Evolutionary conservation across 1,140 invertebrate genomes (phyloP).

Genomic region (Cataglyphis hispanica): DNA sequence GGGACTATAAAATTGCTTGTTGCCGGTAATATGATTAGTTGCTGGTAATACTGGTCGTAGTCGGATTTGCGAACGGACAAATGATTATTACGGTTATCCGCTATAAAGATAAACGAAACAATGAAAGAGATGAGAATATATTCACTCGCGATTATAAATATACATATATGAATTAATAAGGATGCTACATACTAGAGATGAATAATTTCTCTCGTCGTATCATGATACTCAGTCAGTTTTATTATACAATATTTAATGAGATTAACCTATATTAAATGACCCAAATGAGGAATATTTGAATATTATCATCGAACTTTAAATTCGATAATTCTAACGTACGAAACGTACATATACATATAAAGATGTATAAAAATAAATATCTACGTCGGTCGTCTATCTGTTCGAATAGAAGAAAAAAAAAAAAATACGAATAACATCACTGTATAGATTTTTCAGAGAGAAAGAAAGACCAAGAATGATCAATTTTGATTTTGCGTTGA

Average conservation of each 20-base stretch:
- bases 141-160: neutral
- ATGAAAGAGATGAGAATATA: no score
- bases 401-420: neutral
- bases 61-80: slow-evolving; percentile 16
- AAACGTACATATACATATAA: no score
- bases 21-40: slow-evolving; percentile 54
- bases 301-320: slow-evolving; percentile 24
- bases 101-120: neutral
- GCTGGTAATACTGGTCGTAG: slow-evolving; percentile 34
- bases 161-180: neutral
- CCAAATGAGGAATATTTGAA: slow-evolving; percentile 7
- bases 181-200: neutral
- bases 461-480: neutral
- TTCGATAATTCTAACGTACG: slow-evolving; percentile 14
- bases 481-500: neutral
- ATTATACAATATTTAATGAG: slow-evolving; percentile 23
- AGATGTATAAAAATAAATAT: slow-evolving; percentile 1
- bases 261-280: slow-evolving; percentile 20
- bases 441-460: neutral
- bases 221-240: slow-evolving; percentile 4
- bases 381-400: neutral
- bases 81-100: neutral
- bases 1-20: slow-evolving; percentile 56
- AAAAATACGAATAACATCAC: neutral
- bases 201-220: neutral